Evolutionary conservation across 2,888 invertebrate species (phyloP).

Genomic region (Drosophila affinis): DNA sequence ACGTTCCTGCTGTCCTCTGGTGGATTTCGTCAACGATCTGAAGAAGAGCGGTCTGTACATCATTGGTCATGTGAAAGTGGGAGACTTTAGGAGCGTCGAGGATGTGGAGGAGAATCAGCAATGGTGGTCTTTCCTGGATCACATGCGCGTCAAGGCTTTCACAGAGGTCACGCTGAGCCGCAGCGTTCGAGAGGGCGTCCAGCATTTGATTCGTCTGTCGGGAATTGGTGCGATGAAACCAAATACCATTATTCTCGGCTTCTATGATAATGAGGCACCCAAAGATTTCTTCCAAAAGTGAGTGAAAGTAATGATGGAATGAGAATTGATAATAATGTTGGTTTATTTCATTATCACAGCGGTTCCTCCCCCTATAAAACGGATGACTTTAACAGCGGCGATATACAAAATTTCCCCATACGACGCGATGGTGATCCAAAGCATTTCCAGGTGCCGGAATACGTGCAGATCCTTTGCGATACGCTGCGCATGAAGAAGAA

Average conservation of each 20-base stretch:
- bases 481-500: constrained; percentile 97
- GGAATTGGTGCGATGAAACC: constrained; percentile 99
- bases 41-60: constrained; percentile 97
- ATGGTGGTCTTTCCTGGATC: constrained; percentile 97
- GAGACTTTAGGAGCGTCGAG: constrained; percentile 84
- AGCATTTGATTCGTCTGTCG: constrained; percentile 94
- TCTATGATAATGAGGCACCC: constrained; percentile 91
- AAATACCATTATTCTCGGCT: constrained; percentile 97
- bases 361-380: constrained; percentile 87
- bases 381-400: constrained; percentile 85
- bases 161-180: constrained; percentile 95
- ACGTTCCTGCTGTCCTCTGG: constrained; percentile 93
- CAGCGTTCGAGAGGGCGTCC: constrained; percentile 94
- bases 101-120: constrained; percentile 93
- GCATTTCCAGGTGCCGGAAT: constrained; percentile 86
- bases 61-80: constrained; percentile 92
- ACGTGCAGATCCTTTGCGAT: constrained; percentile 93
- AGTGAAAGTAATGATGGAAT: constrained; percentile 66
- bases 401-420: constrained; percentile 85
- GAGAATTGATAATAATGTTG: background rate
- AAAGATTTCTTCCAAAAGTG: constrained; percentile 91
- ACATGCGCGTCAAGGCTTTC: constrained; percentile 97
- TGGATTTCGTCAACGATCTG: constrained; percentile 98
- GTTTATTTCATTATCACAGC: constrained; percentile 68
- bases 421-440: constrained; percentile 84